Conservation (phyloP, 2,797 vertebrate genomes). For the Nannoperca obscura region DNA sequence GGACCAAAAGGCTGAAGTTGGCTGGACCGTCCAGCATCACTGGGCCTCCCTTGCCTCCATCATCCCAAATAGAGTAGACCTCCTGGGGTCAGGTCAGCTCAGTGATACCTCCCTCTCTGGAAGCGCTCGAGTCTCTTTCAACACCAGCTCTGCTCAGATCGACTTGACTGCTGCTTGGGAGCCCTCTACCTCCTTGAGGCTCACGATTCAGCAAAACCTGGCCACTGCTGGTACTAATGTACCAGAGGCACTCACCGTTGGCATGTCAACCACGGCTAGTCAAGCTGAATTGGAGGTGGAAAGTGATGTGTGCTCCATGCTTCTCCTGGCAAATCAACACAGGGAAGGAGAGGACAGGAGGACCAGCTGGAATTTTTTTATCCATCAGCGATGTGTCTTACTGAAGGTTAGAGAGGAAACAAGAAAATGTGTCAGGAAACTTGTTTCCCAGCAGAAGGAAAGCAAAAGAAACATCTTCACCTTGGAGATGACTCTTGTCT, state of each 20-base stretch:
- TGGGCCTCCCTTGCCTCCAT: conserved; percentile 54
- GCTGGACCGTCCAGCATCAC: conserved; percentile 61
- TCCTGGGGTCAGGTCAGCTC: conserved; percentile 50
- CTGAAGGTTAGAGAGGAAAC: conserved; percentile 83
- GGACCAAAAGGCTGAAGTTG: conserved; percentile 47
- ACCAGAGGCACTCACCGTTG: conserved; percentile 42
- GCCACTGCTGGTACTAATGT: neutral
- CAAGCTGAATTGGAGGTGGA: conserved; percentile 53
- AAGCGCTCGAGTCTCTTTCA: conserved; percentile 32
- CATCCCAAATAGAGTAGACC: conserved; percentile 64
- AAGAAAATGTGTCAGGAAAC: conserved; percentile 42
- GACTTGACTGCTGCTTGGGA: conserved; percentile 47
- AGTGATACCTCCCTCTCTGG: conserved; percentile 53
- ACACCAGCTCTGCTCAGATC: conserved; percentile 39
- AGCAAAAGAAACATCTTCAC: conserved; percentile 67
- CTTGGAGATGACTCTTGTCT: conserved; percentile 67
- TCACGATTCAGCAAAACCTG: conserved; percentile 53
- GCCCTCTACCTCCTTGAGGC: conserved; percentile 32
- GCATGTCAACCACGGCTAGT: conserved; percentile 2
- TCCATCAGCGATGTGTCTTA: conserved; percentile 63
- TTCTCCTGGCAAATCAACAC: conserved; percentile 47
- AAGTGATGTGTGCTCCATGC: conserved; percentile 58
- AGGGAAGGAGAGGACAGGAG: conserved; percentile 29
- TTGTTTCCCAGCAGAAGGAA: conserved; percentile 76
- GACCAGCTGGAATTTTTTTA: conserved; percentile 62